Percentiles rank a stretch among this genome's conserved stretches.
Evolutionary conservation across 53 echinoderm and acorn worm genomes (phyloP).

Genomic region (Stichopus horrens): DNA sequence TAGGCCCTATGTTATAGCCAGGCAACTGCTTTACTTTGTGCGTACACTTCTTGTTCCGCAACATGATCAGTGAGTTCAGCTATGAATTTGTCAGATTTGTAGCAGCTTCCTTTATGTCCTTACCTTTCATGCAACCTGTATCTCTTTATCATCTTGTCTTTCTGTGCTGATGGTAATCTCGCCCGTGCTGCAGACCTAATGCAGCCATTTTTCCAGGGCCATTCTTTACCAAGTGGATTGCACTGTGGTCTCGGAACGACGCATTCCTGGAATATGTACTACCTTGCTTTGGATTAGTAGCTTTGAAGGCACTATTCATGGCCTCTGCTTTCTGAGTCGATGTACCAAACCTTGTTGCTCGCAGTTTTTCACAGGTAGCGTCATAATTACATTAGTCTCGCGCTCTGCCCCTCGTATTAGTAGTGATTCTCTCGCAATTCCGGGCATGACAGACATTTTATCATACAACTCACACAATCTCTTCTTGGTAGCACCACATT

Average conservation of each 20-base stretch:
- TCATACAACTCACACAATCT: background rate
- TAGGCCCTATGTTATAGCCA: no score
- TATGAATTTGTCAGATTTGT: background rate
- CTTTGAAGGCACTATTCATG: slow-evolving; percentile 13
- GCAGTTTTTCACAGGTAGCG: slow-evolving; percentile 13
- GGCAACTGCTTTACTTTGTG: no score
- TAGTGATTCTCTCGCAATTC: background rate
- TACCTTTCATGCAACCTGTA: background rate
- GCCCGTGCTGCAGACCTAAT: background rate
- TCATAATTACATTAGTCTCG: background rate
- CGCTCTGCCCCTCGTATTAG: background rate
- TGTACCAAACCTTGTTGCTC: background rate
- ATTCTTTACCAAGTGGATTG: slow-evolving; percentile 46
- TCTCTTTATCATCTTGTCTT: background rate
- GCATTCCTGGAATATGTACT: slow-evolving; percentile 8
- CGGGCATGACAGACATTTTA: slow-evolving; percentile 12
- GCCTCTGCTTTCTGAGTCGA: slow-evolving; percentile 30
- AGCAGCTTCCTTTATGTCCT: background rate
- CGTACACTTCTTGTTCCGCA: no score
- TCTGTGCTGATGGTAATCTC: background rate
- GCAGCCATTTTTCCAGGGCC: background rate
- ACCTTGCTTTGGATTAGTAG: slow-evolving; percentile 34
- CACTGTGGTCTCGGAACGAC: slow-evolving; percentile 12
- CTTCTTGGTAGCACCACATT: background rate
- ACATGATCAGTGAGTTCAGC: background rate